Conservation (phyloP, 1,140 invertebrate species). For the Monomorium pharaonis region DNA sequence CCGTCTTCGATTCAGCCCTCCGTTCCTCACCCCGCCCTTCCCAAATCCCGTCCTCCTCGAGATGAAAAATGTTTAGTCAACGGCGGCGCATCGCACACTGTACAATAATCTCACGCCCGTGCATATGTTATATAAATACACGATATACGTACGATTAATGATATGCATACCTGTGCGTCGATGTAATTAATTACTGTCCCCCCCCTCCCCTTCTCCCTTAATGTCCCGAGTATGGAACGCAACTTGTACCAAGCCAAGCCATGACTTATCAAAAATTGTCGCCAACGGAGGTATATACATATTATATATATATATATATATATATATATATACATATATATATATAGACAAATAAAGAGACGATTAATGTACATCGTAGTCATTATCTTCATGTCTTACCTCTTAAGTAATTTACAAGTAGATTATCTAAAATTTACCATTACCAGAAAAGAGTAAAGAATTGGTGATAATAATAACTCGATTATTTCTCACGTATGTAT, state of each 20-base stretch:
- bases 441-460: background rate
- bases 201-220: conserved; percentile 53
- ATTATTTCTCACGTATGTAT: background rate
- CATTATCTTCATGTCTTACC: background rate
- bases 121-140: conserved; percentile 62
- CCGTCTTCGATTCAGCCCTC: conserved; percentile 21
- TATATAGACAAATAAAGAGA: conserved; percentile 69
- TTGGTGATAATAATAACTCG: background rate
- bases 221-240: conserved; percentile 41
- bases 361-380: conserved; percentile 67
- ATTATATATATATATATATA: conserved; percentile 25
- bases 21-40: background rate
- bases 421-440: too few relatives aligned
- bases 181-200: conserved; percentile 72
- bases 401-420: background rate
- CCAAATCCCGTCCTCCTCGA: background rate
- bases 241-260: conserved; percentile 70
- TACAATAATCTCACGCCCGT: conserved; percentile 77
- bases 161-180: conserved; percentile 71
- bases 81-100: conserved; percentile 72
- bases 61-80: conserved; percentile 55
- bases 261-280: conserved; percentile 59
- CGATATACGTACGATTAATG: conserved; percentile 68
- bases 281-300: conserved; percentile 14
- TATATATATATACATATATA: conserved; percentile 25